A percentile compares a stretch with the other conserved stretches of the same genome.
Conservation (phyloP, 1,140 invertebrate genomes). For the Heliconius congener region DNA sequence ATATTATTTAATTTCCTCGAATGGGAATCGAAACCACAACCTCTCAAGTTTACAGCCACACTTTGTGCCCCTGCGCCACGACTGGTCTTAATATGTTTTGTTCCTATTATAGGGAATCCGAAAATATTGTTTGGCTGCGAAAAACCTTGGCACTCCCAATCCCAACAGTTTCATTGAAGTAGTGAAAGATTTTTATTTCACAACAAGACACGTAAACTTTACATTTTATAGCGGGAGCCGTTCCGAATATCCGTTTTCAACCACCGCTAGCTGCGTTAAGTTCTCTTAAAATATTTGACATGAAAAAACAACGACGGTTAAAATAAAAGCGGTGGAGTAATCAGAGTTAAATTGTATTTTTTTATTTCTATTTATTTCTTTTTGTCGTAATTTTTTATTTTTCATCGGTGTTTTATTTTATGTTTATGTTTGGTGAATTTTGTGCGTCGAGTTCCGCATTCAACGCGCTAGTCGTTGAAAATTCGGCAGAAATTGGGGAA, state of each 20-base stretch:
- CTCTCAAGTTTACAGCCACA: neutral
- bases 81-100: neutral
- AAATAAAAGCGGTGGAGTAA: constrained; percentile 25
- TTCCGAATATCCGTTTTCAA: constrained; percentile 27
- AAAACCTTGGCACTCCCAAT: neutral
- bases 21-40: too few species aligned
- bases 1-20: too few species aligned
- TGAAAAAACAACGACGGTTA: constrained; percentile 30
- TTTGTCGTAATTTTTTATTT: constrained; percentile 17
- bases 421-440: constrained; percentile 15
- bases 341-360: constrained; percentile 27
- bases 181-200: constrained; percentile 24
- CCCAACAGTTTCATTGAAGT: constrained; percentile 15
- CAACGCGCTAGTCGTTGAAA: too few species aligned
- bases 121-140: neutral
- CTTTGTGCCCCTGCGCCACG: neutral
- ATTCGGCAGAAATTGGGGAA: too few species aligned
- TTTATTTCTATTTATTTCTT: constrained; percentile 24
- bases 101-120: neutral
- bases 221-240: constrained; percentile 21
- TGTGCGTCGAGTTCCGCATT: too few species aligned
- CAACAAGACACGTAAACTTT: constrained; percentile 26
- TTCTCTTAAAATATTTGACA: constrained; percentile 33
- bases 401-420: constrained; percentile 29
- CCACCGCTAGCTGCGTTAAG: constrained; percentile 19